Base-by-base conservation (phyloP, 2,888 invertebrate genomes). In the Torymus auratus region DNA sequence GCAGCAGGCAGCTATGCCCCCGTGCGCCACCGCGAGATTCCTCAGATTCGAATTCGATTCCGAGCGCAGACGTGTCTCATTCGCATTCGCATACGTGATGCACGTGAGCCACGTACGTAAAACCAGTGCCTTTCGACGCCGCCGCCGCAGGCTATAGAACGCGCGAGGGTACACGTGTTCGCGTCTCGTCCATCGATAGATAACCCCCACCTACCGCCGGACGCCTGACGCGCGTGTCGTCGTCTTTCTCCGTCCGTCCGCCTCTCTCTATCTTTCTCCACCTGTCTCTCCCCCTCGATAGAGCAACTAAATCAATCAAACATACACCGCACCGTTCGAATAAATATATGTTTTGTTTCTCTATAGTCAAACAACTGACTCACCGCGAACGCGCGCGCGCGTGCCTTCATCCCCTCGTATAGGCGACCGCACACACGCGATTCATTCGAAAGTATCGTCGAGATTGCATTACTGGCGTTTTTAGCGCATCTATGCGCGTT, bases 61-160 rank as follows among this genome's bases (percentile, higher is more conserved):
- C 78, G 62, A 81, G 65, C 80, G 69, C 65, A 80, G 78, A 85
- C 85, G 85, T 85, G 85, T 84, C 82, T 83, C 82, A 82, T 82
- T 84, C 83, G 84, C 81, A 85, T 85, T 85, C 82, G 83, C 78
- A 79, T 65, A 56, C 78, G 78, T 41, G 77, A 58, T 68, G 65
- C 71, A 75, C 72, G 81, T 70, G 77, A 67, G 78, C 78, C 82
- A 80, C 83, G 80, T 78, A 78, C 79, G 78, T 71, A 70, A 81
- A 69, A 79, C 80, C 65, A 76, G 71, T 72, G 71, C 41, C 68
- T 75, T 68, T 75, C 75, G 67, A 41, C 62, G 50, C 28, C 53
- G 7, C 68, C 13, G 28, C 61, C 15, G 52, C 10, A 20, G 74
- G 61, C 78, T 78, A 81, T 81, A 82, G 69, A 11, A 7, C 28